phyloP scores from a whole-genome alignment of 2,797 vertebrate genomes.

The Coregonus suidteri region DNA sequence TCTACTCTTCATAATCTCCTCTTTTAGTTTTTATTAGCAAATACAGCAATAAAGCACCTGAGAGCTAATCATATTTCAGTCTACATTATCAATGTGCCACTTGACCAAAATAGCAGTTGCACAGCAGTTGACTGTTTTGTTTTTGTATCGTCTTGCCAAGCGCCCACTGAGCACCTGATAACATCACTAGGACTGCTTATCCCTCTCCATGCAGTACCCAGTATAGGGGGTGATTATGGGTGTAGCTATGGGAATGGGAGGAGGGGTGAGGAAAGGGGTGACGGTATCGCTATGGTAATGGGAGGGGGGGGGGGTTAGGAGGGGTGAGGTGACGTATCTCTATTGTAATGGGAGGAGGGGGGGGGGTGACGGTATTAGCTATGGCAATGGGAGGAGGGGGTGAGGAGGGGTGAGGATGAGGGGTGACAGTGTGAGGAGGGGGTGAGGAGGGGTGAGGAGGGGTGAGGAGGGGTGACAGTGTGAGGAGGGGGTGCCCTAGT shows the following conservation, averaged over 20 bases:
- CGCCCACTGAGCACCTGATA: slow-evolving; percentile 21
- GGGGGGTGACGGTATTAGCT: too few species aligned
- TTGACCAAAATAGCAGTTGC: slow-evolving; percentile 39
- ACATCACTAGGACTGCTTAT: slow-evolving; percentile 52
- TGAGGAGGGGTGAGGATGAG: too few species aligned
- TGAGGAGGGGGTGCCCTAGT: slow-evolving; percentile 51
- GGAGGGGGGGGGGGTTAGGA: neutral
- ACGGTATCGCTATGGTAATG: slow-evolving; percentile 56
- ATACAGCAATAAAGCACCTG: neutral
- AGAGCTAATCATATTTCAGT: neutral
- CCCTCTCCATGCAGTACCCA: slow-evolving; percentile 44
- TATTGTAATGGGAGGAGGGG: too few species aligned
- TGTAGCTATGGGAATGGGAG: slow-evolving; percentile 61
- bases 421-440: neutral
- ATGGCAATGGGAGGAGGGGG: too few species aligned
- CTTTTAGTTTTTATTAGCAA: slow-evolving; percentile 29
- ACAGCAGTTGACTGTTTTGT: neutral
- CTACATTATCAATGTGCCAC: slow-evolving; percentile 15
- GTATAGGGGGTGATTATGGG: neutral
- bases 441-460: too few species aligned
- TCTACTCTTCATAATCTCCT: neutral
- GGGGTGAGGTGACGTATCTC: neutral
- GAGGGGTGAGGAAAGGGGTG: slow-evolving; percentile 5
- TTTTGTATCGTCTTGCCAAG: slow-evolving; percentile 7
- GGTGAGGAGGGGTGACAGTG: neutral